A percentile compares a stretch with the other conserved stretches of the same genome.
phyloP scores from a whole-genome alignment of 2,113 vertebrate species.

The Trogon melanurus region DNA sequence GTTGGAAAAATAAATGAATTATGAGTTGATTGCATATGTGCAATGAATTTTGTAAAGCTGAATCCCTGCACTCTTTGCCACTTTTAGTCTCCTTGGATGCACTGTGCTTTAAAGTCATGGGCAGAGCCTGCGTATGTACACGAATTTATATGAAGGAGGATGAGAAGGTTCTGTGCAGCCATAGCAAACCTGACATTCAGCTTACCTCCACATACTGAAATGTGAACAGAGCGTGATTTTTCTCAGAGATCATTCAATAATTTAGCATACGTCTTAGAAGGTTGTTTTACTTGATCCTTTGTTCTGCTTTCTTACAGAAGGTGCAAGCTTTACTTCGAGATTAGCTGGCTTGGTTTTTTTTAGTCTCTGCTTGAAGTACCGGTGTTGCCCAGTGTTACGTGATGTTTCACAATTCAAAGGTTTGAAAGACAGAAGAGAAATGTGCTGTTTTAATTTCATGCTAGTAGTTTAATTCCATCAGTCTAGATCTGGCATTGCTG shows the following conservation, averaged over 20 bases:
- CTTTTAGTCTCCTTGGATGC: not conserved
- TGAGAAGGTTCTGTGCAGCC: not conserved
- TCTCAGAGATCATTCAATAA: not conserved
- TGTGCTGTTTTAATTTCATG: not conserved
- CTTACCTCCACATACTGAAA: not conserved
- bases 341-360: not conserved
- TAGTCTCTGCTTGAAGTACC: not conserved
- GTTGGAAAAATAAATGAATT: not conserved
- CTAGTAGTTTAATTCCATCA: not conserved
- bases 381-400: accelerated
- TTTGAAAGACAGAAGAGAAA: not conserved
- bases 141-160: not conserved
- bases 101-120: accelerated
- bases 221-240: not conserved
- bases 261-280: not conserved
- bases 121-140: accelerated
- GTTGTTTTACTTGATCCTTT: not conserved
- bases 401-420: not conserved
- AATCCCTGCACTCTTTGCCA: not conserved
- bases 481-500: not conserved
- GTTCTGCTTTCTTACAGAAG: not conserved
- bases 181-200: not conserved
- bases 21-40: not conserved
- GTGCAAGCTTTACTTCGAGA: not conserved
- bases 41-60: not conserved